Base-by-base conservation (phyloP, 2,113 vertebrate species). In the Lutjanus erythropterus region DNA sequence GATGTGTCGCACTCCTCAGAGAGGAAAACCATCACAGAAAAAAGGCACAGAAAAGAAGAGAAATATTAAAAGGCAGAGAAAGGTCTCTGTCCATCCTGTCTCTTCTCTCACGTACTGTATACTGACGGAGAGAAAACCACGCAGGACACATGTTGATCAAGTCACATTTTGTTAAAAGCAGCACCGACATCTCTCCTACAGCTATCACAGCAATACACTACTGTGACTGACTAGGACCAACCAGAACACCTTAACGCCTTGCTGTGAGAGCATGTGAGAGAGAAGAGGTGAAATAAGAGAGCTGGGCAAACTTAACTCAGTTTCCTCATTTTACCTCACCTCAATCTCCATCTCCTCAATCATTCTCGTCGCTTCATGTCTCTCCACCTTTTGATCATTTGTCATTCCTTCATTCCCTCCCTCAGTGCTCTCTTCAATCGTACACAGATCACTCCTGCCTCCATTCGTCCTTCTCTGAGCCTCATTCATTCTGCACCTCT, bases 381-480 rank as follows among this genome's bases (percentile, higher is more conserved):
- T 88, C 62, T 69, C 62, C 53, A 76, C 73, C 70, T 89, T 86
- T 83, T 85, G 67, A 87, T 89, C 81, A 84, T 92, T 87, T 81
- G 86, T 91, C 86, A 90, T 87, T 70, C 67, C 66, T 75, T 80
- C 79, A 74, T 74, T 82, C 78, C 49, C 75, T 80, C 70, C 50
- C 71, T 78, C 71, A 75, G 72, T 70, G 78, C 86, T 65, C 78
- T 72, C 80, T 80, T 84, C 81, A 64, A 41, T 84, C 55, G 31
- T 74, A 89, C 77, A 89, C 80, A 80, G 75, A 91, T 91, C 77
- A 83, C 69, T 86, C 71, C 75, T 89, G 80, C 71, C 83, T 83
- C 80, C 56, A 81, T 84, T 86, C 70, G 71, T 80, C 88, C 82
- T 85, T 90, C 83, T 74, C 50, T 31, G 16, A 59, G 88, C 50